Evolutionary conservation across 2,888 invertebrate species (phyloP), one percentile per base, ranked within the genome.

Genomic region (Synanthedon tipuliformis): DNA sequence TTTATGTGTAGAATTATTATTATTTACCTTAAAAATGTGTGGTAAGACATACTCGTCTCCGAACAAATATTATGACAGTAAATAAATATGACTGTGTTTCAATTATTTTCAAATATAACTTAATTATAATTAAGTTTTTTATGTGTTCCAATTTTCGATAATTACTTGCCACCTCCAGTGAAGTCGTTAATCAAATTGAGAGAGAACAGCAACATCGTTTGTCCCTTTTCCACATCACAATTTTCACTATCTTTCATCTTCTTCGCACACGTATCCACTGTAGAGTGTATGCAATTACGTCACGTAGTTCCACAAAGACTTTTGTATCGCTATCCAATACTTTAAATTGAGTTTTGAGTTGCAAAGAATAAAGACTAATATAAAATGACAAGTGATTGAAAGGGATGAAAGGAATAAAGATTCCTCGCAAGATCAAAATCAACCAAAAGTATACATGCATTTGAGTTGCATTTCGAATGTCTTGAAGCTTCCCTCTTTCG

Each of bases 161-260:
- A 69, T 66, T 63, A 66, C 58, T 67, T 66, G 61, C 61, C 61
- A 65, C 57, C 54, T 54, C 54, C 60, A 61, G 57, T 34, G 57
- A 54, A 56, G 41, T 62, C 61, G 61, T 66, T 60, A 63, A 59
- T 67, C 62, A 69, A 61, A 63, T 53, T 48, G 48, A 50, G 41
- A 54, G 54, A 40, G 50, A 23, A 15, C 49, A 16, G 56, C 48
- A 56, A 55, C 8, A 52, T 53, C 12, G 51, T 3, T 23, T 50
- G 23, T 66, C 66, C 57, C 61, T 55, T 54, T 71, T 57, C 13
- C 27, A 52, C 59, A 7, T 16, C 45, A 52, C 4, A 4, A 51
- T 50, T 53, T 41, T 40, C 3, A 16, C 10, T 12, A 51, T 27
- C 13, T 4, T 53, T 53, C 55, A 54, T 69, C 69, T 52, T 57